Conservation (phyloP, 2,797 vertebrate species). For the Coendou prehensilis region DNA sequence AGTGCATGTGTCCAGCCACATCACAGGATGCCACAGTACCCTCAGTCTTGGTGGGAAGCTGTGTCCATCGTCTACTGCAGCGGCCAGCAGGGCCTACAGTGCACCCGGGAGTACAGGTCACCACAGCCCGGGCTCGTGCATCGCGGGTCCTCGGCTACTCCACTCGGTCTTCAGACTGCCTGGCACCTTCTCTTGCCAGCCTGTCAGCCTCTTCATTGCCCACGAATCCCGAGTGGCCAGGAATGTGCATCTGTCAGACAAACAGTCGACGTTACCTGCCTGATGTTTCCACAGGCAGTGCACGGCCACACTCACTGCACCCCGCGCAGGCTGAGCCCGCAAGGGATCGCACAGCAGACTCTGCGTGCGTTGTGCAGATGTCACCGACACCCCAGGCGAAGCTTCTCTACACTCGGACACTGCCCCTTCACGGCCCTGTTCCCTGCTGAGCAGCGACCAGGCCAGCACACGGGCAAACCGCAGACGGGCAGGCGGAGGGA, state of each 20-base stretch:
- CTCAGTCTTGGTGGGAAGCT: rapidly evolving
- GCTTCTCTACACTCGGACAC: neutral
- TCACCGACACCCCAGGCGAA: neutral
- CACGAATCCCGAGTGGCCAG: conserved; percentile 95
- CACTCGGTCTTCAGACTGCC: conserved; percentile 81
- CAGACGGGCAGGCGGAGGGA: neutral
- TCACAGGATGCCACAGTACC: rapidly evolving
- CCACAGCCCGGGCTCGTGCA: neutral
- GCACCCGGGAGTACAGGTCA: neutral
- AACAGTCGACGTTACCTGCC: neutral
- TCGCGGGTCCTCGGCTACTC: neutral
- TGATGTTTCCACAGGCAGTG: neutral
- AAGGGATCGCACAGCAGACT: neutral
- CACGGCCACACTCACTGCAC: rapidly evolving
- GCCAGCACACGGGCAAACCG: neutral
- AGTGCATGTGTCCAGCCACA: rapidly evolving
- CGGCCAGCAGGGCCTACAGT: neutral
- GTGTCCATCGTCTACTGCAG: too few relatives aligned
- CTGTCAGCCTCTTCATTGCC: conserved; percentile 98
- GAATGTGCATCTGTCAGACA: conserved; percentile 93
- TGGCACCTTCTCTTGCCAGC: conserved; percentile 95
- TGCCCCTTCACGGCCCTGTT: neutral
- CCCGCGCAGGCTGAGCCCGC: rapidly evolving
- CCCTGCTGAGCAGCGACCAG: too few relatives aligned
- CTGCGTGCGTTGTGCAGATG: neutral